Percentiles rank a stretch among this genome's conserved stretches.
These are phyloP conservation scores for Gallinago media DNA, from an alignment of 2,113 vertebrate species.

Conservation along the genomic window DNA sequence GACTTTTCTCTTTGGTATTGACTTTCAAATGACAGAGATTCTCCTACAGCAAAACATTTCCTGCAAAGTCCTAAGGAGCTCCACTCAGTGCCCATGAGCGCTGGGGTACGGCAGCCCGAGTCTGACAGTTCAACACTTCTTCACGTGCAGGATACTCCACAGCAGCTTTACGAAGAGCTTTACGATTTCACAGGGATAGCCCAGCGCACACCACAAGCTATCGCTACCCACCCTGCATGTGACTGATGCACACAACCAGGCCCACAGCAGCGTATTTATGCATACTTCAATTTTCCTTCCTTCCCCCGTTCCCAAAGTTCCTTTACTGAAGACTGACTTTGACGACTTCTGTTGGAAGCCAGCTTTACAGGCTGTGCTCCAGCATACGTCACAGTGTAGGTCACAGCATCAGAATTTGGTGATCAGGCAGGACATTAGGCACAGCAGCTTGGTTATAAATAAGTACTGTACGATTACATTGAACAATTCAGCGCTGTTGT, in stretches of 20 bases:
- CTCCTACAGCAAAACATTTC: neutral
- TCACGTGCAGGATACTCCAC: neutral
- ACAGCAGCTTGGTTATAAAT: neutral
- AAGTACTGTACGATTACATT: neutral
- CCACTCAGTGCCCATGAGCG: neutral
- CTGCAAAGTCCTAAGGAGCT: neutral
- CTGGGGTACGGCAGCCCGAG: accelerated
- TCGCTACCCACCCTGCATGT: neutral
- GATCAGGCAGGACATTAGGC: neutral
- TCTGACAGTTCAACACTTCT: neutral
- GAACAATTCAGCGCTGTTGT: neutral
- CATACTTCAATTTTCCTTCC: neutral
- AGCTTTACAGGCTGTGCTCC: neutral
- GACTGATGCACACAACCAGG: neutral
- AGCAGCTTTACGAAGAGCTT: neutral
- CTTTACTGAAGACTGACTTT: neutral
- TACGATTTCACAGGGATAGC: neutral
- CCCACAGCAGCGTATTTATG: neutral
- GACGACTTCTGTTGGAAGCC: neutral
- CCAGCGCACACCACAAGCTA: neutral
- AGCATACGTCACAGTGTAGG: neutral
- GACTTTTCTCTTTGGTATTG: neutral
- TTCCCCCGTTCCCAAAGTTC: neutral
- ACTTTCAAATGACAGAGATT: neutral
- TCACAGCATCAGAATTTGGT: neutral